Conservation (phyloP, 1,140 invertebrate species). For the Euwallacea similis region DNA sequence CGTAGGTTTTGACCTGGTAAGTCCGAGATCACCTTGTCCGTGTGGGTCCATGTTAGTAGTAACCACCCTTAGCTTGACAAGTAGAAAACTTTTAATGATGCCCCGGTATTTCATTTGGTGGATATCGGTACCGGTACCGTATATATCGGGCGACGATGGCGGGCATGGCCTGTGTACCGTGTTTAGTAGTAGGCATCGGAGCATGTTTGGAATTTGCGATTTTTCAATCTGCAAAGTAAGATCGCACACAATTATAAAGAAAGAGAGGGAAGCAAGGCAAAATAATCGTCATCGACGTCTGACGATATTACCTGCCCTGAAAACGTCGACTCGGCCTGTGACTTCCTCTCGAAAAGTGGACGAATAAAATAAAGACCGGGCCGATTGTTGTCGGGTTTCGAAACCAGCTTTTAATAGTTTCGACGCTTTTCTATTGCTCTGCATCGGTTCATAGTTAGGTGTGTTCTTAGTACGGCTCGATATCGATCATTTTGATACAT, state of each 20-base stretch:
- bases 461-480: slow-evolving; percentile 3
- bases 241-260: slow-evolving; percentile 40
- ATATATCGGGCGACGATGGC: no score
- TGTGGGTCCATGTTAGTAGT: no score
- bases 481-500: no score
- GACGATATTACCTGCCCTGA: slow-evolving; percentile 40
- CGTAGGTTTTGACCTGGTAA: no score
- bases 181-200: slow-evolving; percentile 13
- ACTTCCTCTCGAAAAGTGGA: slow-evolving; percentile 35
- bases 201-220: slow-evolving; percentile 38
- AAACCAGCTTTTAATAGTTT: slow-evolving; percentile 36
- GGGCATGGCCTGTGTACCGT: no score
- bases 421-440: slow-evolving; percentile 19
- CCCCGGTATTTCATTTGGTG: no score
- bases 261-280: slow-evolving; percentile 34
- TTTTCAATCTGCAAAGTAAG: slow-evolving; percentile 40
- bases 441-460: background rate
- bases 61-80: background rate
- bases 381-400: slow-evolving; percentile 30
- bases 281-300: slow-evolving; percentile 36
- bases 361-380: slow-evolving; percentile 34
- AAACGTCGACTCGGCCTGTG: slow-evolving; percentile 34
- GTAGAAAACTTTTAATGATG: no score
- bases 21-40: no score
- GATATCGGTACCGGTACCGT: no score